Evolutionary conservation across 2,797 vertebrate genomes (phyloP), one percentile per base, ranked within the genome.

Genomic region (Spatula clypeata): DNA sequence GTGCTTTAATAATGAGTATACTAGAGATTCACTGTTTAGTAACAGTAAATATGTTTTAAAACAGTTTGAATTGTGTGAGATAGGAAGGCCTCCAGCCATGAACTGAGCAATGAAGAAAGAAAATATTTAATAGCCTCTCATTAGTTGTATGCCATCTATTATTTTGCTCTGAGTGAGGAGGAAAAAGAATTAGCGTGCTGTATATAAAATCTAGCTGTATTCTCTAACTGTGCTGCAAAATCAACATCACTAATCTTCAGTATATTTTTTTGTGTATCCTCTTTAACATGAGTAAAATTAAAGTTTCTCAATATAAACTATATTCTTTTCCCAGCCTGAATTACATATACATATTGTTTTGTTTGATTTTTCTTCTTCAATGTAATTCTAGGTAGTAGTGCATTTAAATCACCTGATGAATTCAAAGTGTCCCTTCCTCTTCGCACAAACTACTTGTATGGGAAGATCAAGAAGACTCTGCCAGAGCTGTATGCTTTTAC

Each of bases 401-500:
- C 99, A 13, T 99, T 99, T 96, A 99, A 99, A 97, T 99, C 99
- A 1, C 99, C 99, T 0, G 99, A 99, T 94, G 99, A 99, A 4
- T 99, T 99, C 97, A 99, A 99, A 89, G 99, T 99, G 54, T 99
- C 99, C 87, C 98, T 99, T 10, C 98, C 99, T 2, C 98, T 99
- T 61, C 99, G 99, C 47, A 99, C 99, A 1, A 99, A 99, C 97
- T 99, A 99, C 97, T 97, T 99, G 64, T 99, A 99, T 0, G 99
- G 99, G 55, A 99, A 99, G 96, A 98, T 99, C 96, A 99, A 99
- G 98, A 99, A 99, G 98, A 99, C 99, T 3, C 98, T 99, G 69
- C 99, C 99, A 0, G 99, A 99, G 96, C 99, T 99, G 94, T 99
- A 99, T 0, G 99, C 99, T 74, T 99, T 99, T 93, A 99, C 99